A percentile compares a stretch with the other conserved stretches of the same genome.
These are phyloP conservation scores for Zootermopsis nevadensis DNA, from an alignment of 2,888 invertebrate species.

Conservation along the genomic window DNA sequence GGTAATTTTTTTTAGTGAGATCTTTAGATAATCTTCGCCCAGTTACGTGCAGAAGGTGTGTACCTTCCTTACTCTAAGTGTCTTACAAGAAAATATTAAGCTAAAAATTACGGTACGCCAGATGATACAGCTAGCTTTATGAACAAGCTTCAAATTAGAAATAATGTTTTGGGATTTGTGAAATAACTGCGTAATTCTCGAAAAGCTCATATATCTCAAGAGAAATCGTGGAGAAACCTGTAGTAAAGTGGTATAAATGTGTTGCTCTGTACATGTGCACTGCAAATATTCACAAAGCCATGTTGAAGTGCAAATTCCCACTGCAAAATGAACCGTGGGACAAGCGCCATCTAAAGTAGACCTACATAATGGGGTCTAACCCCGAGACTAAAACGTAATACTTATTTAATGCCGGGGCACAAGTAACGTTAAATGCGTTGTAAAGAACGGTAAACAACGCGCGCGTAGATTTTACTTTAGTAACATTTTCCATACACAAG, in stretches of 20 bases:
- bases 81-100: too few species aligned
- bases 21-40: too few species aligned
- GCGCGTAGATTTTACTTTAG: conserved; percentile 32
- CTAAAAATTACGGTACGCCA: too few species aligned
- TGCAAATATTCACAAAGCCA: conserved; percentile 41
- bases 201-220: conserved; percentile 41
- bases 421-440: conserved; percentile 7
- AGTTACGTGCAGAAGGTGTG: too few species aligned
- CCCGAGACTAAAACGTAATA: conserved; percentile 29
- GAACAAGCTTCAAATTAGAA: conserved; percentile 47
- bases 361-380: not conserved
- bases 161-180: conserved; percentile 49
- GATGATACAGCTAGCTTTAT: not conserved
- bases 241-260: conserved; percentile 46
- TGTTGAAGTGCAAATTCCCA: conserved; percentile 44
- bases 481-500: not conserved
- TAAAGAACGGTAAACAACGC: not conserved
- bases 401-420: conserved; percentile 20
- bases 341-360: conserved; percentile 4
- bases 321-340: not conserved
- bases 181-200: conserved; percentile 50
- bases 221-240: not conserved
- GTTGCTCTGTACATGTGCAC: conserved; percentile 13
- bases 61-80: too few species aligned
- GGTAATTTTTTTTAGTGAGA: too few species aligned